A percentile compares a stretch with the other conserved stretches of the same genome.
Evolutionary conservation across 2,888 invertebrate genomes (phyloP).

Genomic region (Drosophila nr. perissopoda): DNA sequence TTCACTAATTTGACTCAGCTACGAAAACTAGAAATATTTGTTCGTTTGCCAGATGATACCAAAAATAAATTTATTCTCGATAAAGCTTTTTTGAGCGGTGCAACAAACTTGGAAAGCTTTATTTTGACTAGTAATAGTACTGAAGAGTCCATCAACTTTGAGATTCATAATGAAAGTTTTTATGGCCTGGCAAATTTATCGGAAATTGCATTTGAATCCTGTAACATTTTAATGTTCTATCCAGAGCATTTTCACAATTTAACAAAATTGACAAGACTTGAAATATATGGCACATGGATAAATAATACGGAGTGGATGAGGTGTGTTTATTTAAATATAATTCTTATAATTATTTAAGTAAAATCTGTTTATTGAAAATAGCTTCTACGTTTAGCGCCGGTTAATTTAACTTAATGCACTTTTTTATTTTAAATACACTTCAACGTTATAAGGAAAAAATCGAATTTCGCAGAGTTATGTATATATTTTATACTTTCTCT

Average conservation of each 20-base stretch:
- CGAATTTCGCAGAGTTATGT: too few species aligned
- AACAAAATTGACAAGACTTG: not conserved
- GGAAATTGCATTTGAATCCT: not conserved
- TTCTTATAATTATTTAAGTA: too few species aligned
- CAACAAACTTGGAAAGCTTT: not conserved
- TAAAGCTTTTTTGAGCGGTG: not conserved
- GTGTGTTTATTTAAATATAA: not conserved
- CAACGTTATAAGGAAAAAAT: too few species aligned
- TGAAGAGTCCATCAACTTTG: not conserved
- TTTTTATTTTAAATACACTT: too few species aligned
- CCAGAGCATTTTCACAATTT: not conserved
- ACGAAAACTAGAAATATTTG: not conserved
- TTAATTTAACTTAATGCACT: too few species aligned
- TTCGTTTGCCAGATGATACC: rapidly evolving
- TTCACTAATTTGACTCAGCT: not conserved
- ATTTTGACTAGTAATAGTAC: rapidly evolving
- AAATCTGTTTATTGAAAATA: too few species aligned
- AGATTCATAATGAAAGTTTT: not conserved
- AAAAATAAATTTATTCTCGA: not conserved
- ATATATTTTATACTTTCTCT: too few species aligned
- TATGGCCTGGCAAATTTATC: not conserved
- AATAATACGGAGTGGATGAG: not conserved
- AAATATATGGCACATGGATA: rapidly evolving
- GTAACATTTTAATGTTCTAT: not conserved
- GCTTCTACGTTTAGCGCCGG: too few species aligned